Conservation (phyloP, 2,797 vertebrate genomes). For the Limosa lapponica region DNA sequence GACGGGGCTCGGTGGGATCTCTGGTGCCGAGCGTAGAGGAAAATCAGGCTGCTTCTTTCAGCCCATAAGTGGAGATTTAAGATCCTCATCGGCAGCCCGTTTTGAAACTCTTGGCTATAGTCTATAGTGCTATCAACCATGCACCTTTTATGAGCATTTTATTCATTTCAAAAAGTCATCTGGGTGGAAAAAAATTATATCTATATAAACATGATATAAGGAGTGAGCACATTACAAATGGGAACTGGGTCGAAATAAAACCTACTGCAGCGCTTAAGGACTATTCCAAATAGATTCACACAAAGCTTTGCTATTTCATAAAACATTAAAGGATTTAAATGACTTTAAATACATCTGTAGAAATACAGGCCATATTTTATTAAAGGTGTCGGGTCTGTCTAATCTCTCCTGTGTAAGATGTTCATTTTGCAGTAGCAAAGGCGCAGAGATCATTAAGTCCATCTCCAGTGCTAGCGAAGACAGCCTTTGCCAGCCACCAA, state of each 20-base stretch:
- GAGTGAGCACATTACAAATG: slow-evolving; percentile 9
- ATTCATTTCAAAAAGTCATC: slow-evolving; percentile 16
- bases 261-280: background rate
- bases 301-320: slow-evolving; percentile 53
- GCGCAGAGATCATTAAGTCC: slow-evolving; percentile 48
- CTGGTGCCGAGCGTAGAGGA: background rate
- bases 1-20: fast-evolving
- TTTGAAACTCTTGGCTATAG: background rate
- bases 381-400: slow-evolving; percentile 44
- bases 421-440: slow-evolving; percentile 23
- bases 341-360: slow-evolving; percentile 50
- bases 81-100: background rate
- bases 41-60: background rate
- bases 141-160: slow-evolving; percentile 9
- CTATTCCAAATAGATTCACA: slow-evolving; percentile 26
- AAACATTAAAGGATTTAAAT: slow-evolving; percentile 61
- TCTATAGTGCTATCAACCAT: background rate
- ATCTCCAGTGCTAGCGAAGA: background rate
- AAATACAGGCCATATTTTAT: slow-evolving; percentile 42
- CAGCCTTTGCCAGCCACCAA: slow-evolving; percentile 15
- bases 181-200: slow-evolving; percentile 2
- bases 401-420: slow-evolving; percentile 39
- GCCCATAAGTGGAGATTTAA: background rate
- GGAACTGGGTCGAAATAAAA: slow-evolving; percentile 26
- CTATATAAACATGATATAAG: slow-evolving; percentile 41